Conservation (phyloP, 2,888 invertebrate species). For the Sinotaia quadrata region DNA sequence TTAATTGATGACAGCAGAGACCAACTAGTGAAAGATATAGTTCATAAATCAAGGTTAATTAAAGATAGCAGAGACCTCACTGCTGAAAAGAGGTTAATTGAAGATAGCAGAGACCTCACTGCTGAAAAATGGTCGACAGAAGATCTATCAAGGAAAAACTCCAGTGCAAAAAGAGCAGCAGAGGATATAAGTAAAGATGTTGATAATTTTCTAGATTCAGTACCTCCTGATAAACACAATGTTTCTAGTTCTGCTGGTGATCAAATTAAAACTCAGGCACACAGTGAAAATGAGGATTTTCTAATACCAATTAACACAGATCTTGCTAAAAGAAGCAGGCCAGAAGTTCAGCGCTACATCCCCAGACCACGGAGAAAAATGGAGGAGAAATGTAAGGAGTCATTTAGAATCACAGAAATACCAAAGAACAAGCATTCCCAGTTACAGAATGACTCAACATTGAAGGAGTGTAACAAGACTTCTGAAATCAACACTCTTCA, state of each 20-base stretch:
- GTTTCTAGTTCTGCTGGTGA: too few relatives aligned
- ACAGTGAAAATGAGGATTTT: not conserved
- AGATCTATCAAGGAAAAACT: not conserved
- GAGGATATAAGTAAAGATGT: not conserved
- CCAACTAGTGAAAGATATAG: too few relatives aligned
- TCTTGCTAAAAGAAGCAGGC: slow-evolving; percentile 62
- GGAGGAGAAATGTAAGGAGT: slow-evolving; percentile 30
- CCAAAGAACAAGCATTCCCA: too few relatives aligned
- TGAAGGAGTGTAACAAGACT: too few relatives aligned
- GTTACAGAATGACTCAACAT: too few relatives aligned
- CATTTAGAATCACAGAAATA: too few relatives aligned
- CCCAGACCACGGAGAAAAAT: slow-evolving; percentile 77
- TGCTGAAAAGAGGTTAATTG: not conserved
- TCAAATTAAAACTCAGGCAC: too few relatives aligned
- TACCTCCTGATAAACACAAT: too few relatives aligned
- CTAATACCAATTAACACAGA: slow-evolving; percentile 18
- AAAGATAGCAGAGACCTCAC: not conserved
- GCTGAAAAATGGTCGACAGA: not conserved
- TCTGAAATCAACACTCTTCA: too few relatives aligned
- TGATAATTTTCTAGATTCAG: not conserved
- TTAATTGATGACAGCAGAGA: too few relatives aligned
- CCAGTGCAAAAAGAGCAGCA: not conserved
- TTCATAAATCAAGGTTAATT: not conserved
- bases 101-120: not conserved
- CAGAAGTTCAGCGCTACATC: slow-evolving; percentile 86